A percentile compares a stretch with the other conserved stretches of the same genome.
phyloP scores from a whole-genome alignment of 1,140 invertebrate species.

The Solenopsis invicta region DNA sequence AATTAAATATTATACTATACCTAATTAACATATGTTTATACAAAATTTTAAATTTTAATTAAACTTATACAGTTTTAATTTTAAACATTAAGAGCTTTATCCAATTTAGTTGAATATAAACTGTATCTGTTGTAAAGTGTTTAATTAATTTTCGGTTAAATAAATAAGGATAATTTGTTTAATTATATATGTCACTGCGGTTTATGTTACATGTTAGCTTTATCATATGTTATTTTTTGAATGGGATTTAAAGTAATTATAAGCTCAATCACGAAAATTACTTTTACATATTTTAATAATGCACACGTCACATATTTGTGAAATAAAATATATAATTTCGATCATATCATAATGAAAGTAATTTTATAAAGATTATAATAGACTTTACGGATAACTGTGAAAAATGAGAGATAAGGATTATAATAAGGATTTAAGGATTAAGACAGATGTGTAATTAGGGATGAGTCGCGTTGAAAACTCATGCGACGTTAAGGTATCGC shows the following conservation, averaged over 20 bases:
- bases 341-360: not conserved
- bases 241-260: not conserved
- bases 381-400: not conserved
- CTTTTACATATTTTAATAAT: slow-evolving; percentile 16
- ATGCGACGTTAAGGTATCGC: slow-evolving; percentile 14
- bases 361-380: slow-evolving; percentile 2
- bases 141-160: not conserved
- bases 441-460: slow-evolving; percentile 43
- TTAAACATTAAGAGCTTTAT: not conserved
- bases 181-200: not conserved
- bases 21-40: not conserved
- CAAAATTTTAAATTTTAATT: not conserved
- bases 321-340: not conserved
- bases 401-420: slow-evolving; percentile 17
- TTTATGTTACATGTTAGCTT: not conserved
- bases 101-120: not conserved
- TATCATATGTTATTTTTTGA: not conserved
- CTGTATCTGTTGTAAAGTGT: not conserved
- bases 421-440: slow-evolving; percentile 18
- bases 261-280: not conserved
- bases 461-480: slow-evolving; percentile 23
- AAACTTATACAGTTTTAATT: not conserved
- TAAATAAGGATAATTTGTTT: not conserved
- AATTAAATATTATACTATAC: slow-evolving; percentile 2
- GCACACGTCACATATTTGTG: not conserved